A percentile compares a stretch with the other conserved stretches of the same genome.
Conservation (phyloP, 2,888 invertebrate species). For the Imbricaverruca yamaguchii region DNA sequence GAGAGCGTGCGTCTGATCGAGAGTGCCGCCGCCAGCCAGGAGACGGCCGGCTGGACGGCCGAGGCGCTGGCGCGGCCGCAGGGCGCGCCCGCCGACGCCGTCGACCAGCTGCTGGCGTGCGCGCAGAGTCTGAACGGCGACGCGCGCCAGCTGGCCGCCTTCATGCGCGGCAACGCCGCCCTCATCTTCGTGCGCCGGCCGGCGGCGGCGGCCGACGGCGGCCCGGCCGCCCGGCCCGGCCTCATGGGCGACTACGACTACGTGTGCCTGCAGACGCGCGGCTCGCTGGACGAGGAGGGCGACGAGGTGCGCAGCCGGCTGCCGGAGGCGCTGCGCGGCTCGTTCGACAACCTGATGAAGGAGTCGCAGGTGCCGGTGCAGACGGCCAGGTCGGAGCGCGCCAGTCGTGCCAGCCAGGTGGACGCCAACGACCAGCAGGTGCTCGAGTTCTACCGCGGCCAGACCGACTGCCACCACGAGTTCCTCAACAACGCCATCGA, state of each 20-base stretch:
- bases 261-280: conserved; percentile 68
- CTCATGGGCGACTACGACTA: conserved; percentile 85
- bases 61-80: conserved; percentile 34
- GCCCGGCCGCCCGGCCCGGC: conserved; percentile 44
- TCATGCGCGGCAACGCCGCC: conserved; percentile 56
- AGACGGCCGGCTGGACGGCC: conserved; percentile 42
- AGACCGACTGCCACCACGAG: conserved; percentile 74
- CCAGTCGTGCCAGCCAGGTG: conserved; percentile 29
- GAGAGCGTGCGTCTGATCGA: conserved; percentile 45
- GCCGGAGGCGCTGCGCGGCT: conserved; percentile 61
- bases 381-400: background rate
- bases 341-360: conserved; percentile 65
- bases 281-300: conserved; percentile 60
- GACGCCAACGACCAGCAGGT: conserved; percentile 72
- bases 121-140: conserved; percentile 80
- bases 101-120: conserved; percentile 81
- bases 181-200: conserved; percentile 53
- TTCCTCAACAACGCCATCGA: conserved; percentile 83
- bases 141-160: conserved; percentile 78
- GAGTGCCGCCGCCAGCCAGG: conserved; percentile 39
- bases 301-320: conserved; percentile 64
- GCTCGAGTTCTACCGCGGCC: conserved; percentile 76
- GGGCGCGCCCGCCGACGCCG: conserved; percentile 56
- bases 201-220: conserved; percentile 64
- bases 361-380: conserved; percentile 50